A percentile compares a stretch with the other conserved stretches of the same genome.
Evolutionary conservation across 1,140 invertebrate species (phyloP).

Genomic region (Drosophila setifemur): DNA sequence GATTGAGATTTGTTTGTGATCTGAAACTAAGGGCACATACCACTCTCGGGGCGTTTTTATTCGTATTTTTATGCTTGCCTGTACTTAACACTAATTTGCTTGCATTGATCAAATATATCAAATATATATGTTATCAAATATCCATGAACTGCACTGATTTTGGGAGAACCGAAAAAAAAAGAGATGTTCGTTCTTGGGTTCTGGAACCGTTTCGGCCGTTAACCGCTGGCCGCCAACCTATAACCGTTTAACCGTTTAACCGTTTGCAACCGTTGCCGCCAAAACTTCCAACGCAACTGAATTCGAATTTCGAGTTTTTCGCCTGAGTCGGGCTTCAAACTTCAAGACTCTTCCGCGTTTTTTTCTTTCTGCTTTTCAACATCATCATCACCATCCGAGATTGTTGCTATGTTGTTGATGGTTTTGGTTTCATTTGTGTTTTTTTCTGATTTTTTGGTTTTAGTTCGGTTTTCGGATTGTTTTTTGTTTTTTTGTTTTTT

Average conservation of each 20-base stretch:
- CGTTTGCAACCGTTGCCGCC: background rate
- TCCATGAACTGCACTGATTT: no score
- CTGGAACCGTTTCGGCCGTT: background rate
- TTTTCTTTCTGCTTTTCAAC: background rate
- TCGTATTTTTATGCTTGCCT: constrained; percentile 17
- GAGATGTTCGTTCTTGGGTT: no score
- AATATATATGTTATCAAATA: no score
- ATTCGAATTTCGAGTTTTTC: constrained; percentile 1
- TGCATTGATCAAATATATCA: constrained; percentile 3
- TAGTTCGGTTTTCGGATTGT: constrained; percentile 2
- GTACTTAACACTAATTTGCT: constrained; percentile 17
- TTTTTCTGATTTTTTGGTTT: constrained; percentile 1
- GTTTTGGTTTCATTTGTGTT: constrained; percentile 3
- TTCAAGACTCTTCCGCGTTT: constrained; percentile 4
- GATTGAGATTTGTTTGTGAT: background rate
- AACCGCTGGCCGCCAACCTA: constrained; percentile 9
- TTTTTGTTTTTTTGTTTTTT: constrained; percentile 24
- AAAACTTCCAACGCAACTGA: background rate
- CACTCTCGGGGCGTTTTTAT: constrained; percentile 25
- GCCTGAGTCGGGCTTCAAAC: background rate
- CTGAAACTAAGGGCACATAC: constrained; percentile 20
- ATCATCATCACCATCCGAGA: constrained; percentile 4
- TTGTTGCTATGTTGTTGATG: constrained; percentile 19
- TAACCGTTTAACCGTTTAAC: constrained; percentile 7
- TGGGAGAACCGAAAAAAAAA: constrained; percentile 26